Conservation (phyloP, 2,888 invertebrate genomes). For the Sinhomidia bicolor region DNA sequence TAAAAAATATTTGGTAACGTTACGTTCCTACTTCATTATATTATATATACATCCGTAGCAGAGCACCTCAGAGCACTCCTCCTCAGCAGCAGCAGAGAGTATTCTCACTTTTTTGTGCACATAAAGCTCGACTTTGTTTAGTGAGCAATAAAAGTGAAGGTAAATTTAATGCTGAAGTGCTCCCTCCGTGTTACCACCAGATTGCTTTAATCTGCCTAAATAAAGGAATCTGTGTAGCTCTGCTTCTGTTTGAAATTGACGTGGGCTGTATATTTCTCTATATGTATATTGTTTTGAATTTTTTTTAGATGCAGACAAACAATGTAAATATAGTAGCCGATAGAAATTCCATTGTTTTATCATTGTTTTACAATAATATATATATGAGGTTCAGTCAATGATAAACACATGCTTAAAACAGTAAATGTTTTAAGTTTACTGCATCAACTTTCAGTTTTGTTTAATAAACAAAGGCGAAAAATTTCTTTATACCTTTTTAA, state of each 20-base stretch:
- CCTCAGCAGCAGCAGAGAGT: too few species aligned
- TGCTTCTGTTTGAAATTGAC: too few species aligned
- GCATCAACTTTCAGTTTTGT: slow-evolving; percentile 45
- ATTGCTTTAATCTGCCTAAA: neutral
- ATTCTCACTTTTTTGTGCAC: neutral
- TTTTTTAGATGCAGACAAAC: too few species aligned
- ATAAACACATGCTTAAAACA: neutral
- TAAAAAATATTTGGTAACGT: neutral
- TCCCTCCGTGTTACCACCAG: too few species aligned
- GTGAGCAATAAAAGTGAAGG: neutral
- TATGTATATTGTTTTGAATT: too few species aligned
- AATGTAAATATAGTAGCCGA: too few species aligned
- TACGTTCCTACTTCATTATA: neutral
- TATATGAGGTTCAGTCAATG: neutral
- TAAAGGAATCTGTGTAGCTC: neutral
- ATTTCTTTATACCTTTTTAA: slow-evolving; percentile 6
- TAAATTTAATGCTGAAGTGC: neutral
- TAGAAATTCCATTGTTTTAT: neutral
- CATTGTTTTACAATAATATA: neutral
- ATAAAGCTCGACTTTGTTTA: neutral
- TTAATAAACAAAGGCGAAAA: slow-evolving; percentile 29
- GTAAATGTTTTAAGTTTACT: neutral
- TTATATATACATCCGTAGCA: too few species aligned
- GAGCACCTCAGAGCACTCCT: too few species aligned
- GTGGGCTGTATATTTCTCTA: too few species aligned